Conservation (phyloP, 2,888 invertebrate species). For the Drosophila formosana region DNA sequence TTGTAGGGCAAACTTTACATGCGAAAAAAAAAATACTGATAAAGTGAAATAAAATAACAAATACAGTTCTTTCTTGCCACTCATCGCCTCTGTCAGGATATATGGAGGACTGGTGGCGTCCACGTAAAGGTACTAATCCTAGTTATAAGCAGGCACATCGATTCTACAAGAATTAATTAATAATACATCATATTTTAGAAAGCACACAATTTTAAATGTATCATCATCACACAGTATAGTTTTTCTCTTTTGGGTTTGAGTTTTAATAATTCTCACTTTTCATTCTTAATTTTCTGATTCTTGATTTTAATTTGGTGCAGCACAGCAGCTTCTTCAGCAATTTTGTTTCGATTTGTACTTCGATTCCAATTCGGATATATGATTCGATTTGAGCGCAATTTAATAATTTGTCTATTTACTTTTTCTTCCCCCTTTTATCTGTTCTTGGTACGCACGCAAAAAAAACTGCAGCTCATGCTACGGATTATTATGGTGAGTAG, state of each 20-base stretch:
- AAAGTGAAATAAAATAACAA: constrained; percentile 86
- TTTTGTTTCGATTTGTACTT: neutral
- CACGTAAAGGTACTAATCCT: constrained; percentile 94
- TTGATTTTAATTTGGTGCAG: constrained; percentile 12
- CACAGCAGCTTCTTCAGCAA: constrained; percentile 4
- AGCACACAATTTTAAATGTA: constrained; percentile 42
- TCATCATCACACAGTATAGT: neutral
- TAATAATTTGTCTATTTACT: constrained; percentile 80
- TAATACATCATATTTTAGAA: constrained; percentile 36
- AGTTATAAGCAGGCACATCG: constrained; percentile 58
- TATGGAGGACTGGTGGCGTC: constrained; percentile 99
- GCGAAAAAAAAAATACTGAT: neutral
- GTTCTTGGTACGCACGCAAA: constrained; percentile 79
- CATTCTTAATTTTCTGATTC: neutral
- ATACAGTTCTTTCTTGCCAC: constrained; percentile 89
- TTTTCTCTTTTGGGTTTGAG: neutral
- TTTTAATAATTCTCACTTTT: neutral
- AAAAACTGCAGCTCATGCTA: constrained; percentile 92
- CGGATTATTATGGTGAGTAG: constrained; percentile 99
- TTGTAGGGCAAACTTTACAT: constrained; percentile 36
- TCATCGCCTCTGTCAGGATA: constrained; percentile 98
- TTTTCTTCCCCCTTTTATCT: constrained; percentile 77
- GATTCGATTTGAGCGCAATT: constrained; percentile 65
- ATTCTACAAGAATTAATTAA: neutral
- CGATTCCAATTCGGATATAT: constrained; percentile 1